A percentile compares a stretch with the other conserved stretches of the same genome.
Evolutionary conservation across 2,888 invertebrate genomes (phyloP).

Genomic region (Phyllotreta striolata): DNA sequence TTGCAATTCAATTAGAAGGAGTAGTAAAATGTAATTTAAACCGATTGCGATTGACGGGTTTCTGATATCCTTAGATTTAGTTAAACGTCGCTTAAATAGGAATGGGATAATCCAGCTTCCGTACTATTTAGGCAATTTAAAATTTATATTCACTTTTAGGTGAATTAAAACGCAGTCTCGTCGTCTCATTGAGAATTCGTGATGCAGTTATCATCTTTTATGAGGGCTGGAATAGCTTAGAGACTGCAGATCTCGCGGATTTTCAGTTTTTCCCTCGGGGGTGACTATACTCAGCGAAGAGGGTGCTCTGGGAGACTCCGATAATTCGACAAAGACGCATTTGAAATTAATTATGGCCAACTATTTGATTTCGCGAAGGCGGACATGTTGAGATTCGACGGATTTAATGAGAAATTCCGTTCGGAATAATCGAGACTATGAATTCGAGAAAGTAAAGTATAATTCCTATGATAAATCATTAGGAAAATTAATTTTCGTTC

Average conservation of each 20-base stretch:
- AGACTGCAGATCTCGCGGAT: slow-evolving; percentile 18
- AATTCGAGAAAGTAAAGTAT: too few species aligned
- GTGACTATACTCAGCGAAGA: slow-evolving; percentile 12
- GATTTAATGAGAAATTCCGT: too few species aligned
- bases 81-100: slow-evolving; percentile 10
- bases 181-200: slow-evolving; percentile 24
- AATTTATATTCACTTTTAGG: slow-evolving; percentile 3
- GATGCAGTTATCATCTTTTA: slow-evolving; percentile 26
- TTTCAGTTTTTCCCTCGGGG: slow-evolving; percentile 13
- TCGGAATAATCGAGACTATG: too few species aligned
- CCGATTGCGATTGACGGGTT: slow-evolving; percentile 12
- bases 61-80: slow-evolving; percentile 17
- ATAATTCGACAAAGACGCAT: slow-evolving; percentile 16
- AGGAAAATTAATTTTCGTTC: too few species aligned
- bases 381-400: not conserved
- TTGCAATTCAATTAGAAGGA: slow-evolving; percentile 28
- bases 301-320: slow-evolving; percentile 6
- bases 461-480: too few species aligned
- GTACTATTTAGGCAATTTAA: too few species aligned
- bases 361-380: slow-evolving; percentile 2
- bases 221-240: slow-evolving; percentile 18
- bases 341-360: slow-evolving; percentile 15
- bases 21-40: slow-evolving; percentile 20
- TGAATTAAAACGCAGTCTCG: slow-evolving; percentile 8
- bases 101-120: not conserved